Base-by-base conservation (phyloP, 1,140 invertebrate species). In the Drosophila ercepeae region DNA sequence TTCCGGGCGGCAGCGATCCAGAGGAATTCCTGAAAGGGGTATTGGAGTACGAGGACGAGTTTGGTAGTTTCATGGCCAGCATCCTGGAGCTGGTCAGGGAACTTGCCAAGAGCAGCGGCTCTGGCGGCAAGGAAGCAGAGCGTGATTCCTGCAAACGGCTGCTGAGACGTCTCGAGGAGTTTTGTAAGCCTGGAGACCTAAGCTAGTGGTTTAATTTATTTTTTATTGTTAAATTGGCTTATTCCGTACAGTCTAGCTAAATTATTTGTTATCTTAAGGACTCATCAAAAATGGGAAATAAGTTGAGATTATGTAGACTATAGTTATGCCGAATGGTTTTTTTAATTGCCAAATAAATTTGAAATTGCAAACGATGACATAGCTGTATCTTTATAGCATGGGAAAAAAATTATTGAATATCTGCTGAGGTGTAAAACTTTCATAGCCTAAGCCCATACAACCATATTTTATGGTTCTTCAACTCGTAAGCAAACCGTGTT, bases 31-130 rank as follows among this genome's bases (percentile, higher is more conserved):
- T 63, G 0, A 9, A 49, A 1, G 25, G 9, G 0, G 21, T 75
- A 2, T 0, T 0, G 1, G 78, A 84, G 11, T 84, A 64, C 8
- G 65, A 72, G 13, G 18, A 53, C 7, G 73, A 81, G 27, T 86
- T 88, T 11, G 44, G 29, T 4, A 44, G 39, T 8, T 54, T 88
- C 0, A 5, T 88, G 5, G 0, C 1, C 1, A 46, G 55, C 19
- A 81, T 86, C 4, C 1, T 88, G 14, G 57, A 75, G 7, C 36
- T 86, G 21, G 11, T 86, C 0, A 13, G 18, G 0, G 68, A 88
- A 8, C 36, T 86, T 44, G 54, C 61, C 6, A 48, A 52, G 0
- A 23, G 23, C 0, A 44, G 9, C 11, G 42, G 45, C 7, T 5
- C 9, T 7, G 25, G 23, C 29, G 34, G 21, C 16, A 29, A 46